Evolutionary conservation across 2,888 invertebrate genomes (phyloP).

Genomic region (Parapristionchus giblindavisi): DNA sequence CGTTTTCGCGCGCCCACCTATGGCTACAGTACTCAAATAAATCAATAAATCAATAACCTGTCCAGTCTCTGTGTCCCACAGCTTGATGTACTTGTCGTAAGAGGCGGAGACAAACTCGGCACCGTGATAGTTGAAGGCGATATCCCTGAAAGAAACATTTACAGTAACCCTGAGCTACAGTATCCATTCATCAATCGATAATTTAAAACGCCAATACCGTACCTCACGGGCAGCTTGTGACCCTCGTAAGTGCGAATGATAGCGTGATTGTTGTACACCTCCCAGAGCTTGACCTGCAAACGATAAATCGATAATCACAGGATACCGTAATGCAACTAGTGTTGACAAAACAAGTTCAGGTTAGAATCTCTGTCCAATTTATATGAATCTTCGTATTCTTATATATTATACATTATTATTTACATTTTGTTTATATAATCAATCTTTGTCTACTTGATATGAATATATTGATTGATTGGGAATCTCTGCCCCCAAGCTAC

Average conservation of each 20-base stretch:
- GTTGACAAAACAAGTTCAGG: background rate
- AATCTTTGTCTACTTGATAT: no score
- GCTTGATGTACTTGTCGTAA: constrained; percentile 93
- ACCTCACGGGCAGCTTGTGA: constrained; percentile 94
- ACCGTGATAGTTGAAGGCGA: constrained; percentile 89
- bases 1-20: no score
- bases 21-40: no score
- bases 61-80: constrained; percentile 99
- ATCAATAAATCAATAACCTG: constrained; percentile 40
- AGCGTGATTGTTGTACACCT: constrained; percentile 92
- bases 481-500: no score
- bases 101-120: constrained; percentile 90
- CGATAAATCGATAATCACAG: no score
- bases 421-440: background rate
- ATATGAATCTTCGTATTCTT: background rate
- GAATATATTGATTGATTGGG: no score
- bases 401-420: background rate
- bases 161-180: background rate
- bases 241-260: constrained; percentile 94
- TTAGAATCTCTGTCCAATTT: background rate
- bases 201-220: no score
- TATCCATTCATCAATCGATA: no score
- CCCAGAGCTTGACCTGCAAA: constrained; percentile 82
- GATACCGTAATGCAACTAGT: background rate
- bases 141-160: constrained; percentile 24